A percentile compares a stretch with the other conserved stretches of the same genome.
Conservation (phyloP, 2,113 vertebrate genomes). For the Eulemur macaco region DNA sequence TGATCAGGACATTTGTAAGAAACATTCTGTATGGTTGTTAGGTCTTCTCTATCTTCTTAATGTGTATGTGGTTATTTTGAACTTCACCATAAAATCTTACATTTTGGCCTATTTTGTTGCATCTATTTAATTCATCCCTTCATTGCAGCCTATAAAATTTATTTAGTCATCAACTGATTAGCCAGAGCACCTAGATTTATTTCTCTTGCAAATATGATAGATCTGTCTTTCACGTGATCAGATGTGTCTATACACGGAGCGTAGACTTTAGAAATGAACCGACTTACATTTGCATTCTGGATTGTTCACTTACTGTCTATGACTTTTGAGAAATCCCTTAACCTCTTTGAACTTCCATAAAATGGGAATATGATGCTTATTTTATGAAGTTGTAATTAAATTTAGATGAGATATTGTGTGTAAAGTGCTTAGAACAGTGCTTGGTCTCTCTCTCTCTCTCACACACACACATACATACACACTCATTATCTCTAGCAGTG, state of each 20-base stretch:
- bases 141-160: neutral
- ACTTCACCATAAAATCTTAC: neutral
- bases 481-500: neutral
- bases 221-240: neutral
- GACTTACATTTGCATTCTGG: neutral
- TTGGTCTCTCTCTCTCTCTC: neutral
- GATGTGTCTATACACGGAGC: neutral
- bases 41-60: neutral
- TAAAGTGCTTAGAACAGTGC: neutral
- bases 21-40: neutral
- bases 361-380: neutral
- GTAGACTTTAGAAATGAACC: neutral
- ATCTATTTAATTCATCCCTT: neutral
- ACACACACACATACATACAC: too few relatives aligned
- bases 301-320: neutral
- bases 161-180: neutral
- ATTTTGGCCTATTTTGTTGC: neutral
- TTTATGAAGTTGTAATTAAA: neutral
- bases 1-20: slow-evolving; percentile 33
- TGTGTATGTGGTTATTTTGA: neutral
- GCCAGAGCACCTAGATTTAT: neutral
- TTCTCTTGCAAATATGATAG: neutral
- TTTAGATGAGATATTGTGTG: neutral
- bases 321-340: neutral
- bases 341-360: neutral